Evolutionary conservation across 2,113 vertebrate species (phyloP).

Genomic region (Campylomormyrus numenius): DNA sequence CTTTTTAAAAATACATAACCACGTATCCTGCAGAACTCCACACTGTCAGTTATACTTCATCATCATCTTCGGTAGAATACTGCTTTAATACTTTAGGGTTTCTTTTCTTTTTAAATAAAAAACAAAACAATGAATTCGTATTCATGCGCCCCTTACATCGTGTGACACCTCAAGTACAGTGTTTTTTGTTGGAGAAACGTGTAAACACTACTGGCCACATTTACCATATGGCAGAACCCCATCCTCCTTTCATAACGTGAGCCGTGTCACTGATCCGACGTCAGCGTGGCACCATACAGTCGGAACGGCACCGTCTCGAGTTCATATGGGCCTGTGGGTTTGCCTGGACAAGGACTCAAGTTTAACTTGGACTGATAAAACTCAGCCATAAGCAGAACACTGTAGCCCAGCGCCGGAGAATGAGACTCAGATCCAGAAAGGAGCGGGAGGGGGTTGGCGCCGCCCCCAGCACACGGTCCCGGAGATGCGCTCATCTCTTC

Average conservation of each 20-base stretch:
- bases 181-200: neutral
- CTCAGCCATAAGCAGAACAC: conserved; percentile 18
- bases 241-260: neutral
- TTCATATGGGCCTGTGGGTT: neutral
- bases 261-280: neutral
- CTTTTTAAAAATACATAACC: neutral
- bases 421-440: neutral
- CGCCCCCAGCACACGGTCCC: neutral
- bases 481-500: conserved; percentile 74
- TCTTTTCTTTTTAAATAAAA: neutral
- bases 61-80: neutral
- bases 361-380: conserved; percentile 34
- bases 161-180: neutral
- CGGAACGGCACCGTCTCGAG: neutral
- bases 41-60: neutral
- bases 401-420: neutral
- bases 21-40: neutral
- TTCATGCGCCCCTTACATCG: neutral
- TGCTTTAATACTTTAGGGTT: neutral
- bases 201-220: neutral
- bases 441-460: neutral
- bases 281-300: neutral
- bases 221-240: neutral
- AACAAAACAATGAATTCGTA: neutral
- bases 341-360: neutral